Percentiles rank a stretch among this genome's conserved stretches.
phyloP scores from a whole-genome alignment of 2,797 vertebrate genomes.

The Pangasius djambal region DNA sequence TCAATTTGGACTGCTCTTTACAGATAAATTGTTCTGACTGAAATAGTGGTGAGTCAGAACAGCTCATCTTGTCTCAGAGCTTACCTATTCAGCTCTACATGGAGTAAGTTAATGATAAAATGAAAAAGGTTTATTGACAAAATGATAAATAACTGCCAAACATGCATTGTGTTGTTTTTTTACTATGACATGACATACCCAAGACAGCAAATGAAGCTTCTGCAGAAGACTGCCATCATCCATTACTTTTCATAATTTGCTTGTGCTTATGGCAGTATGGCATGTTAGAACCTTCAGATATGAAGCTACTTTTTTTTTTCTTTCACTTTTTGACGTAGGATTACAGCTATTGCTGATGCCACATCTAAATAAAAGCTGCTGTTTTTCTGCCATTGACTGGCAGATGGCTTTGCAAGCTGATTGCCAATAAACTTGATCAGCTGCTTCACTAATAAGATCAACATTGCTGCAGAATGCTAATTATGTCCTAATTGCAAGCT shows the following conservation, averaged over 20 bases:
- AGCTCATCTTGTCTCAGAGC: background rate
- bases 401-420: slow-evolving; percentile 26
- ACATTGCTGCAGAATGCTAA: slow-evolving; percentile 33
- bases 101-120: background rate
- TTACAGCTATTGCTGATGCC: background rate
- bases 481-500: slow-evolving; percentile 44
- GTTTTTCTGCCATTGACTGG: slow-evolving; percentile 4
- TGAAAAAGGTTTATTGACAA: background rate
- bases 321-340: background rate
- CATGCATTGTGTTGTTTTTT: background rate
- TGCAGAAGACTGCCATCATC: background rate
- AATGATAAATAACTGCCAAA: background rate
- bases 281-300: background rate
- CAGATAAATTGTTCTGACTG: slow-evolving; percentile 36
- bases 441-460: slow-evolving; percentile 53
- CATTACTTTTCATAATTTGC: background rate
- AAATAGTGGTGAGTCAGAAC: slow-evolving; percentile 40
- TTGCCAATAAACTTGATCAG: slow-evolving; percentile 36
- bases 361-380: background rate
- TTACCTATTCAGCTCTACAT: background rate
- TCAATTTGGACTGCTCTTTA: slow-evolving; percentile 38
- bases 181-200: background rate
- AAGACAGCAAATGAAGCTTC: background rate
- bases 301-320: background rate
- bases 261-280: background rate